Percentiles rank a stretch among this genome's conserved stretches.
Conservation (phyloP, 1,140 invertebrate genomes). For the Ladona fulva region DNA sequence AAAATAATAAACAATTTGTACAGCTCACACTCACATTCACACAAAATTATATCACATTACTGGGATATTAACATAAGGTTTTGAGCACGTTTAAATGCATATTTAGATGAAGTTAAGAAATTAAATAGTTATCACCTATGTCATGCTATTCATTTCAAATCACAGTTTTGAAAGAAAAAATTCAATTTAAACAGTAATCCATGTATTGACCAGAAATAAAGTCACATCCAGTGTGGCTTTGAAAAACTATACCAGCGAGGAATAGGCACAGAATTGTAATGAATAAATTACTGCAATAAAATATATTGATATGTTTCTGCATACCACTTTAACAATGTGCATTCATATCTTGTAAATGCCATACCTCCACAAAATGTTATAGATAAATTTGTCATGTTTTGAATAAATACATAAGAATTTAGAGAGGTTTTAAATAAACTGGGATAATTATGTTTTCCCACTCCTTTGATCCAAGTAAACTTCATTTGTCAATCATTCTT, state of each 20-base stretch:
- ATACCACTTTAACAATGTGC: no score
- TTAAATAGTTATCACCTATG: not conserved
- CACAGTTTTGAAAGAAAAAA: not conserved
- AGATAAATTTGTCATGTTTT: no score
- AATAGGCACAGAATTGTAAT: not conserved
- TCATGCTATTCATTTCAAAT: not conserved
- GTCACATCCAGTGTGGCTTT: not conserved
- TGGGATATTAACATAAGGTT: not conserved
- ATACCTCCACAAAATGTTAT: no score
- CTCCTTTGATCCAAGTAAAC: no score
- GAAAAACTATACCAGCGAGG: not conserved
- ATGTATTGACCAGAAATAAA: not conserved
- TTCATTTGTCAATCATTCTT: no score
- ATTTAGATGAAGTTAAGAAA: slow-evolving; percentile 3
- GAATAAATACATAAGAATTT: no score
- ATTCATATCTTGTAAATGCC: no score
- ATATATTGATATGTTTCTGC: not conserved
- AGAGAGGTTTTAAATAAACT: no score
- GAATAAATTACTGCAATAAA: slow-evolving; percentile 7
- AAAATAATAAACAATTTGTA: slow-evolving; percentile 5
- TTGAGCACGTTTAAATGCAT: slow-evolving; percentile 1
- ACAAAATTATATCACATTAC: slow-evolving; percentile 3
- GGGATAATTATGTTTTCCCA: no score
- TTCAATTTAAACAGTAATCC: not conserved
- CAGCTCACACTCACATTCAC: not conserved